Base-by-base conservation (phyloP, 2,888 invertebrate species). In the Leptopilina myrica region DNA sequence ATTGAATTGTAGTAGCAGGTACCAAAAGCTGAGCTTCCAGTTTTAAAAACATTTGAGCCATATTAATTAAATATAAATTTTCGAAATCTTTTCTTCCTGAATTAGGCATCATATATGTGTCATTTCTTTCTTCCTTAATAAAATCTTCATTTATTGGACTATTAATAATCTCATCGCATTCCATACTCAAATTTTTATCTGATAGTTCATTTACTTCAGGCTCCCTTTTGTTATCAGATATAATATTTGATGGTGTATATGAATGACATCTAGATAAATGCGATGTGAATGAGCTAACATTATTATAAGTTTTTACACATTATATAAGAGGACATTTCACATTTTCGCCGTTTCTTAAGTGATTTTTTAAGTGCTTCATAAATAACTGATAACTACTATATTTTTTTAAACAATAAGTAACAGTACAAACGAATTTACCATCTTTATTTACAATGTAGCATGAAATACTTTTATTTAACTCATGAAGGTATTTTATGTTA, bases 1-100 rank as follows among this genome's bases (percentile, higher is more conserved):
- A 78, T 76, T 84, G 81, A 62, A 84, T 73, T 20, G 79, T 81
- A n/a, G 79, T 69, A 8, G 66, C 80, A 7, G 82, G 84, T n/a
- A 84, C 46, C 49, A 79, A 49, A 62, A 82, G 81, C 40, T 84
- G 69, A 11, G 69, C 66, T 76, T 83, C 81, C 11, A 83, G 67
- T 78, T 81, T 84, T 2, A 84, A 46, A 67, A 64, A 79, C 49
- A 80, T 49, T 26, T 76, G 79, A 14, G 49, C 75, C 49, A 79
- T 49, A 59, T 79, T 79, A 11, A 12, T 12, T n/a, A 67, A n/a
- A n/a, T 56, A 77, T 20, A 15, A 46, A 46, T 66, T 56, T 64
- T 12, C 33, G 33, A 33, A 40, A 9, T 26, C 40, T 33, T 12
- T 0, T 40, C 12, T 33, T 64, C 33, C 62, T 9, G 62, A 6